Conservation (phyloP, 2,113 vertebrate species). For the Calidris pygmaea region DNA sequence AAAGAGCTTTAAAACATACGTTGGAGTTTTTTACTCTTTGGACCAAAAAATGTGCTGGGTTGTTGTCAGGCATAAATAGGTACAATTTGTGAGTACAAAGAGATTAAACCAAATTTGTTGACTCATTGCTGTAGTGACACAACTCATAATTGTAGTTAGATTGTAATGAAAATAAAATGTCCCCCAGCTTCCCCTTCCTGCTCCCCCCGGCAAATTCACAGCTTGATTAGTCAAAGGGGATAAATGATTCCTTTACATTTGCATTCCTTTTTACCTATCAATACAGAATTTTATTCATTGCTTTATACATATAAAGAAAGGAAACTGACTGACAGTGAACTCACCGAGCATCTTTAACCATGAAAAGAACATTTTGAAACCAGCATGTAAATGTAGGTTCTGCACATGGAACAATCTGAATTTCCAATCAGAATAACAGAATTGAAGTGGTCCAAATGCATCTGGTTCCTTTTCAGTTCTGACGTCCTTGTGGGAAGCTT, state of each 20-base stretch:
- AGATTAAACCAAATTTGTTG: not conserved
- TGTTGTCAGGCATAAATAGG: not conserved
- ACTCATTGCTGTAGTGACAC: not conserved
- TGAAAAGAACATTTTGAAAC: not conserved
- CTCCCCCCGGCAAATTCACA: not conserved
- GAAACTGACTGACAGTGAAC: not conserved
- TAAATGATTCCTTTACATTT: not conserved
- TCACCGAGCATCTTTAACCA: not conserved
- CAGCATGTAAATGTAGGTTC: not conserved
- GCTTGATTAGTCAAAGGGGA: not conserved
- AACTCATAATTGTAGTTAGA: not conserved
- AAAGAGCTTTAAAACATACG: not conserved
- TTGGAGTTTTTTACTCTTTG: not conserved
- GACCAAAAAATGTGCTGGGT: not conserved
- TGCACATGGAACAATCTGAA: not conserved
- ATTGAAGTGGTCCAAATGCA: not conserved
- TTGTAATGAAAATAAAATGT: not conserved
- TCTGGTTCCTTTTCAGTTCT: not conserved
- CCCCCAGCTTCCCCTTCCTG: accelerated
- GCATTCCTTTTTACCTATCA: not conserved
- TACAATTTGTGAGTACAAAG: not conserved
- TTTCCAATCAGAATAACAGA: not conserved
- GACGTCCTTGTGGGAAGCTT: not conserved
- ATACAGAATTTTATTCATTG: not conserved
- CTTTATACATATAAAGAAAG: not conserved